Base-by-base conservation (phyloP, 1,140 invertebrate genomes). In the Onthophagus taurus region DNA sequence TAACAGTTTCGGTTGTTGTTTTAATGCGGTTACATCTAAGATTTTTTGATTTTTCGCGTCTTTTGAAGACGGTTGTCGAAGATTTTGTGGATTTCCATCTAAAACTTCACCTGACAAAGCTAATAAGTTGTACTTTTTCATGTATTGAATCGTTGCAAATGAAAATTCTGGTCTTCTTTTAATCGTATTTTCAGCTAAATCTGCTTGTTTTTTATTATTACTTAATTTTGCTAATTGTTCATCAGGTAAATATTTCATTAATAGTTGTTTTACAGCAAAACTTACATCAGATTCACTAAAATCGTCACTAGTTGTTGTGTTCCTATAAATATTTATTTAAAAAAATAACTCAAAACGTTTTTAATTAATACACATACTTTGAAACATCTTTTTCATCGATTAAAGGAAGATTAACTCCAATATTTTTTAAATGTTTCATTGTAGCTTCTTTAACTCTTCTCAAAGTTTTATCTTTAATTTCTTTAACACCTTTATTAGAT, bases 1-100 rank as follows among this genome's bases (percentile, higher is more conserved):
- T 54, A 77, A 63, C 14, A 80, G 66, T 65, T 80, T 80, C 3
- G 75, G 74, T 55, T 77, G 77, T 48, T 74, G 69, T 59, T 78
- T 79, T 26, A 80, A 63, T 39, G 72, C 70, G 24, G 77, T 74
- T 36, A 80, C 74, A 48, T 81, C 77, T 53, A 80, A 60, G 58
- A 80, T 77, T 59, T 69, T 74, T 9, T 44, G 17, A 9, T 23
- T 11, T 8, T 41, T 6, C n/a, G 4, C 36, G 21, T 31, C 21
- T 31, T 18, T 17, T 14, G 8, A 17, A 26, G 19, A 4, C 16
- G 26, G 1, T 18, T 31, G 30, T 8, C 9, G 30, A 12, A 31
- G 31, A 6, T 33, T 9, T 6, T 33, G 14, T 33, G 13, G 31
- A 6, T 13, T 33, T 33, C 9, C 6, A 33, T 8, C 9, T 33